Conservation (phyloP, 2,888 invertebrate genomes). For the Aphidoletes aphidimyza region DNA sequence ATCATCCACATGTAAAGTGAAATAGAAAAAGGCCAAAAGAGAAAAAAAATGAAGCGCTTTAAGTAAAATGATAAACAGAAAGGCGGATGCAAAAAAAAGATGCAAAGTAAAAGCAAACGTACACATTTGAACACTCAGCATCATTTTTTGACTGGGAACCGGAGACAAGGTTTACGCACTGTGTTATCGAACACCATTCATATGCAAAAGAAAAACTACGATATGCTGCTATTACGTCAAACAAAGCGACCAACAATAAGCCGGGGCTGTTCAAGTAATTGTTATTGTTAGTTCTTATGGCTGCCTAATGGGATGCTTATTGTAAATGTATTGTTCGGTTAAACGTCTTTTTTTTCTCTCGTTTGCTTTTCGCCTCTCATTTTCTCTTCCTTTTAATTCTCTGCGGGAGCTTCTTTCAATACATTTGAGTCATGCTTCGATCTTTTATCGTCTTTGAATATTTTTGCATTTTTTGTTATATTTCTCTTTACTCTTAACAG, state of each 20-base stretch:
- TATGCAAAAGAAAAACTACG: conserved; percentile 44
- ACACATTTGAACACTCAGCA: too few relatives aligned
- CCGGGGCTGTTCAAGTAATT: conserved; percentile 41
- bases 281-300: conserved; percentile 50
- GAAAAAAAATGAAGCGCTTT: not conserved
- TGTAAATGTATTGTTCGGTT: conserved; percentile 50
- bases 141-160: too few relatives aligned
- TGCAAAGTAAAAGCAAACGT: not conserved
- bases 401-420: not conserved
- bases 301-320: conserved; percentile 34
- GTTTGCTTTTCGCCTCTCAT: too few relatives aligned
- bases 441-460: not conserved
- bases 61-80: too few relatives aligned
- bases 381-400: not conserved
- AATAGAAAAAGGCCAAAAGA: not conserved
- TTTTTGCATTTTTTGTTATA: not conserved
- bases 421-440: not conserved
- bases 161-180: not conserved
- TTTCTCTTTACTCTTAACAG: not conserved
- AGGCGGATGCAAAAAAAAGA: not conserved
- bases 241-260: conserved; percentile 32
- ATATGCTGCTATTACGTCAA: conserved; percentile 37
- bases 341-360: conserved; percentile 10
- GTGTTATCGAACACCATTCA: conserved; percentile 52
- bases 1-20: not conserved